These are phyloP conservation scores for Griposia aprilina DNA, from an alignment of 2,888 invertebrate species.

Conservation along the genomic window DNA sequence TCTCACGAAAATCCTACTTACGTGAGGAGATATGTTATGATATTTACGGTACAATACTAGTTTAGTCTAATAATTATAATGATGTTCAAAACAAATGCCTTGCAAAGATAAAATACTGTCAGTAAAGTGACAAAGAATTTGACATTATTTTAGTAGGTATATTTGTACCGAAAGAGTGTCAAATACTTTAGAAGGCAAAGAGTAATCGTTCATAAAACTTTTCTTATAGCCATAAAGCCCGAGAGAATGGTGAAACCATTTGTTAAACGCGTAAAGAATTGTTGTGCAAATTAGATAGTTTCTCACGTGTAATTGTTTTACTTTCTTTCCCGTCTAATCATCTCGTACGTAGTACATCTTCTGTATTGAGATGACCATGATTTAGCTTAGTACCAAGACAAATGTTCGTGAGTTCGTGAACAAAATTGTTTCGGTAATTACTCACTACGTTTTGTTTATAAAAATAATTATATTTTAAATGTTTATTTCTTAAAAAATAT, in stretches of 20 bases:
- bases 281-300: conserved; percentile 77
- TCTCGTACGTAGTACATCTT: conserved; percentile 45
- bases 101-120: neutral
- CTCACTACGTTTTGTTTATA: conserved; percentile 15
- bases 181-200: conserved; percentile 30
- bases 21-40: conserved; percentile 15
- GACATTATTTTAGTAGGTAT: neutral
- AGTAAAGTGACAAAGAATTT: neutral
- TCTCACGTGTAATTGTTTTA: conserved; percentile 71
- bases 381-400: conserved; percentile 40
- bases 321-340: conserved; percentile 70
- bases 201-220: conserved; percentile 16
- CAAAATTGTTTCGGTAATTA: conserved; percentile 17
- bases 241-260: conserved; percentile 69
- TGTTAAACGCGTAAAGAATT: conserved; percentile 67
- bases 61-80: neutral
- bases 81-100: conserved; percentile 6
- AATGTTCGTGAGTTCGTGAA: conserved; percentile 28
- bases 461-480: conserved; percentile 7
- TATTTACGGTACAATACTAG: neutral
- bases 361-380: conserved; percentile 57
- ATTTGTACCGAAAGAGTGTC: conserved; percentile 3
- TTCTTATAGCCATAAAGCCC: conserved; percentile 40
- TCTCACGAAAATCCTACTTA: conserved; percentile 45
- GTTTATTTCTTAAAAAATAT: neutral